Conservation (phyloP, 2,888 invertebrate species). For the Harpalus rubripes region DNA sequence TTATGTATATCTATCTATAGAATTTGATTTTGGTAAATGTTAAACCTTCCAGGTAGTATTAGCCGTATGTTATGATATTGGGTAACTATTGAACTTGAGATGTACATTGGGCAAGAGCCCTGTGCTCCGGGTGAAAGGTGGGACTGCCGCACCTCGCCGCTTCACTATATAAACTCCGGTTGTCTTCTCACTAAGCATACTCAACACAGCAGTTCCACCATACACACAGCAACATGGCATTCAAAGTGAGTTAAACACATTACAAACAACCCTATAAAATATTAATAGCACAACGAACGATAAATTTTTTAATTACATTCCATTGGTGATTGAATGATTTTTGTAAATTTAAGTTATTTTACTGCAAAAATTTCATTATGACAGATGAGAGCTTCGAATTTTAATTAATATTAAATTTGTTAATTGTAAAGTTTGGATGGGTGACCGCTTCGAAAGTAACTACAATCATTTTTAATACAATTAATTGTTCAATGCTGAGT, state of each 20-base stretch:
- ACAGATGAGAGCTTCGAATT: too few species aligned
- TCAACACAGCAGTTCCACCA: constrained; percentile 39
- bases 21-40: background rate
- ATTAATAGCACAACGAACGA: too few species aligned
- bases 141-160: constrained; percentile 18
- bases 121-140: constrained; percentile 50
- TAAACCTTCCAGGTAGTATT: too few species aligned
- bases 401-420: too few species aligned
- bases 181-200: constrained; percentile 36
- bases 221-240: constrained; percentile 71
- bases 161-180: constrained; percentile 45
- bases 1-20: background rate
- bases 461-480: too few species aligned
- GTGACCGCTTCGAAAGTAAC: background rate
- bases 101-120: constrained; percentile 44
- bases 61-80: background rate
- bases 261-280: too few species aligned
- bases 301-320: too few species aligned
- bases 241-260: constrained; percentile 71
- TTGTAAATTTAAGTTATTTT: too few species aligned
- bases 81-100: constrained; percentile 29
- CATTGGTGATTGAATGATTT: too few species aligned
- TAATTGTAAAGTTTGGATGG: background rate
- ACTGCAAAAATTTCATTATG: too few species aligned
- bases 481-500: too few species aligned